phyloP scores from a whole-genome alignment of 2,113 vertebrate genomes.

The Aramus guarauna region DNA sequence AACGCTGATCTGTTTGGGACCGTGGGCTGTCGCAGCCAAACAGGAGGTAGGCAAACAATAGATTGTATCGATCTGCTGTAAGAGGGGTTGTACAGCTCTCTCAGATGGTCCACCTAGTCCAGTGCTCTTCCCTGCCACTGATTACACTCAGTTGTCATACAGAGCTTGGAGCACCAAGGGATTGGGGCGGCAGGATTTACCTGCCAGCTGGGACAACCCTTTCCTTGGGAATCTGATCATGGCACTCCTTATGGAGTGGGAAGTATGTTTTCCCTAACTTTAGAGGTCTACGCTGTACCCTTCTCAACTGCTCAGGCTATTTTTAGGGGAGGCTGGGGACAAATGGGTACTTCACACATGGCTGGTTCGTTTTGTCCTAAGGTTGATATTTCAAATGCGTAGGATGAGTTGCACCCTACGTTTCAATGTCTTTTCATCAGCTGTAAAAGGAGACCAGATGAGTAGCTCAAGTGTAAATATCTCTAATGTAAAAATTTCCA shows the following conservation, averaged over 20 bases:
- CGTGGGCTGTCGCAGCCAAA: not conserved
- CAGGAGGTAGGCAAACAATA: not conserved
- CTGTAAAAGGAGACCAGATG: not conserved
- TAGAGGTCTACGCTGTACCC: not conserved
- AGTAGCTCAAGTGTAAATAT: not conserved
- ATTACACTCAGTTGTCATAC: rapidly evolving
- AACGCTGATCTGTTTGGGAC: not conserved
- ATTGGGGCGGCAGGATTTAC: not conserved
- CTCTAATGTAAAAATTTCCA: not conserved
- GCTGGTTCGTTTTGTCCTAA: not conserved
- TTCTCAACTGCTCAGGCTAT: not conserved
- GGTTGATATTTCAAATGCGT: not conserved
- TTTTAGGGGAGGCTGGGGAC: not conserved
- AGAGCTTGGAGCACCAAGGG: not conserved
- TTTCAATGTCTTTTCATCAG: not conserved
- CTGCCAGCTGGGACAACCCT: not conserved
- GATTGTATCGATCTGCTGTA: not conserved
- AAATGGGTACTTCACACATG: not conserved
- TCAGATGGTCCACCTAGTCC: not conserved
- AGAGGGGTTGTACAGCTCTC: not conserved
- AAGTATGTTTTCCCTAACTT: rapidly evolving
- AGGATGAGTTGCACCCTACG: not conserved
- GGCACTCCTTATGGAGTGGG: not conserved
- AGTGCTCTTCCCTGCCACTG: not conserved
- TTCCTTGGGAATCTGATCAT: not conserved